These are phyloP conservation scores for Phaethon lepturus DNA, from an alignment of 2,113 vertebrate species.

Conservation along the genomic window DNA sequence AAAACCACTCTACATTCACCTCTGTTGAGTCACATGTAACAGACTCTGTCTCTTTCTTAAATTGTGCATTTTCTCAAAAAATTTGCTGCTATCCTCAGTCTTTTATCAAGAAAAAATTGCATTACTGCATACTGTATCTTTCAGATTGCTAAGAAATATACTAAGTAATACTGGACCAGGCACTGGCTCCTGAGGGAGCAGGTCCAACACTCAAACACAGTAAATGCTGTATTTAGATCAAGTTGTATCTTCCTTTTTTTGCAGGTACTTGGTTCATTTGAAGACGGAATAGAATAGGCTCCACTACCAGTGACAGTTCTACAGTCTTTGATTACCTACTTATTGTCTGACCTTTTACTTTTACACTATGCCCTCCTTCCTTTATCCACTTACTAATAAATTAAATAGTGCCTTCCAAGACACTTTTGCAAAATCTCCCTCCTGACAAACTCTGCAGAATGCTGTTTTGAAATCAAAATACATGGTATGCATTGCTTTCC, in stretches of 20 bases:
- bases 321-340: neutral
- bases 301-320: neutral
- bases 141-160: neutral
- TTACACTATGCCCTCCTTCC: neutral
- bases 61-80: neutral
- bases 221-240: neutral
- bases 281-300: neutral
- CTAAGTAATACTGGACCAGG: neutral
- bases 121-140: neutral
- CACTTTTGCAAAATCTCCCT: neutral
- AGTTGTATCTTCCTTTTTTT: neutral
- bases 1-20: neutral
- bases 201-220: neutral
- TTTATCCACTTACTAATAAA: neutral
- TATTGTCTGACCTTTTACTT: neutral
- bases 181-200: neutral
- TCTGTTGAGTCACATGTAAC: neutral
- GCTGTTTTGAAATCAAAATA: neutral
- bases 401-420: neutral
- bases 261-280: neutral
- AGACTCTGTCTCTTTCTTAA: neutral
- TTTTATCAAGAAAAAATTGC: neutral
- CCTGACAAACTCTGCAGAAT: neutral
- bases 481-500: neutral
- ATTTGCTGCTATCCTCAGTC: neutral